Evolutionary conservation across 1,140 invertebrate species (phyloP), one percentile per base, ranked within the genome.

Genomic region (Laodelphax striatellus): DNA sequence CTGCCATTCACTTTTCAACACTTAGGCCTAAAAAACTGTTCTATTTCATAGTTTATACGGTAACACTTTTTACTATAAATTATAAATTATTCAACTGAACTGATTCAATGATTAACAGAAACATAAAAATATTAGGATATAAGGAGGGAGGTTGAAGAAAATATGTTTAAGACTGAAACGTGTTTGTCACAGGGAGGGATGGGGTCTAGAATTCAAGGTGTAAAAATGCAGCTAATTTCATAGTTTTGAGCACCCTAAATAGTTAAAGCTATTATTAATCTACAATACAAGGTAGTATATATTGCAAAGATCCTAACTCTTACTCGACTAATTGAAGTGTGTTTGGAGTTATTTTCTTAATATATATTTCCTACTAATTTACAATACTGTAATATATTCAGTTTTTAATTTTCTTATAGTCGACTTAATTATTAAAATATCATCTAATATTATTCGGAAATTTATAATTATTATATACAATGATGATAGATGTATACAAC

Each of bases 261-360:
- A 50, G 46, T 50, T 50, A 50, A 50, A 50, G 46, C 46, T 50
- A 50, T 44, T 19, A 50, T 50, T 50, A 50, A 10, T 50, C 46
- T 50, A 50, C 6, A 50, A 50, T 17, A 38, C 34, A 38, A 38
- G 34, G 34, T 38, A 38, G 34, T 38, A 22, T 50, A 50, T 50
- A 50, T 50, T 50, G 46, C 46, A 50, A 19, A 19, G 46, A 19
- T 50, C 16, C 46, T 50, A 50, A 22, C 46, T 38, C 46, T 50
- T 50, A 17, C 21, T 50, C 16, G 16, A 50, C 46, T 50, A 50
- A 50, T 50, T 50, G 46, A 50, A 50, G 46, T 50, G 46, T 19
- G 46, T 50, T 50, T 50, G 46, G 46, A 50, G 46, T 50, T 50
- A 19, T 50, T 50, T 50, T 50, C 21, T 50, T 50, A 19, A n/a